Conservation (phyloP, 2,113 vertebrate species). For the Excalfactoria chinensis region DNA sequence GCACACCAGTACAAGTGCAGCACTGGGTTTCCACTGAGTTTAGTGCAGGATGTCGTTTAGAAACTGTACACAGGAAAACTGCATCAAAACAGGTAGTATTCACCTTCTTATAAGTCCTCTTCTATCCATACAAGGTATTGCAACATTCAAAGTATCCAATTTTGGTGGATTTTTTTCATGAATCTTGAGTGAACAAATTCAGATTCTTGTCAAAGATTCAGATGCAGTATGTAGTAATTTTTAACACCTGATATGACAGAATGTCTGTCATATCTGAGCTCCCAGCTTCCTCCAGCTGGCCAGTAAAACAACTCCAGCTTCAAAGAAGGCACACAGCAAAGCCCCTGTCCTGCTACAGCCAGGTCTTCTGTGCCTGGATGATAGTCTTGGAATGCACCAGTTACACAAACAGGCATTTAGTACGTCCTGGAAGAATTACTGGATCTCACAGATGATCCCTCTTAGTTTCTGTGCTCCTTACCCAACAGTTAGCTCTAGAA, state of each 20-base stretch:
- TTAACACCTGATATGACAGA: neutral
- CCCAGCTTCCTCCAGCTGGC: neutral
- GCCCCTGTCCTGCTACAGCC: neutral
- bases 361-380: neutral
- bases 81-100: neutral
- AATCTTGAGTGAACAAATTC: neutral
- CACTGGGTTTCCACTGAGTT: neutral
- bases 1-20: neutral
- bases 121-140: neutral
- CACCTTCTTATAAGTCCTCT: neutral
- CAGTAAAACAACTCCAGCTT: rapidly evolving
- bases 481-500: neutral
- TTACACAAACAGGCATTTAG: neutral
- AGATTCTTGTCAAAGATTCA: neutral
- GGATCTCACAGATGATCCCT: neutral
- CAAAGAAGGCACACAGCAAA: neutral
- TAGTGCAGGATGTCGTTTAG: neutral
- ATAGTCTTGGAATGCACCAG: neutral
- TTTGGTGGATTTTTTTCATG: neutral
- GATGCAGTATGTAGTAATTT: neutral
- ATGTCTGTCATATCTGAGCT: rapidly evolving
- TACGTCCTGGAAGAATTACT: neutral
- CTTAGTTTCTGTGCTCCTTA: neutral
- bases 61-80: neutral
- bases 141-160: neutral